Conservation (phyloP, 1,140 invertebrate genomes). For the Chrysoperla carnea region DNA sequence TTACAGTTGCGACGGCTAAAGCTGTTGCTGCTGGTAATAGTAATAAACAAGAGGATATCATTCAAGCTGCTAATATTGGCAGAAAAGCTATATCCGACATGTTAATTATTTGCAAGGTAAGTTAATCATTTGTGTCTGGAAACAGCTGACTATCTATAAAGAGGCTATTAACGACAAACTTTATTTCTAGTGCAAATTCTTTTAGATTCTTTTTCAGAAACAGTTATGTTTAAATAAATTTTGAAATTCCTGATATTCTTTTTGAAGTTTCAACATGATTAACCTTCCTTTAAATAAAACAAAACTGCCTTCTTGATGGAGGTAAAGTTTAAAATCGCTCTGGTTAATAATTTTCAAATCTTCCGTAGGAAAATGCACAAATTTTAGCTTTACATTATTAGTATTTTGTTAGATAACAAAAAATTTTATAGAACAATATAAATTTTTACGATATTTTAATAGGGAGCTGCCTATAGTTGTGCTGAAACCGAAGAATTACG, state of each 20-base stretch:
- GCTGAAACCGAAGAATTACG: slow-evolving; percentile 73
- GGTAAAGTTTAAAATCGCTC: too few relatives aligned
- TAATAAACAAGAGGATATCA: slow-evolving; percentile 89
- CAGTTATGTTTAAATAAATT: too few relatives aligned
- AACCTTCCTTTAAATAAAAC: too few relatives aligned
- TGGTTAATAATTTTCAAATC: too few relatives aligned
- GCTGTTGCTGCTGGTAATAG: slow-evolving; percentile 89
- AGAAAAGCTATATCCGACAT: slow-evolving; percentile 91
- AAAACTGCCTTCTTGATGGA: too few relatives aligned
- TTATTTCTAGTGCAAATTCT: neutral
- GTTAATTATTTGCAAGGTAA: slow-evolving; percentile 68
- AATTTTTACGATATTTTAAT: slow-evolving; percentile 1
- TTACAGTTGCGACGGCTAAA: slow-evolving; percentile 88
- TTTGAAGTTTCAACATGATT: too few relatives aligned
- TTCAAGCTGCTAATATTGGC: slow-evolving; percentile 91
- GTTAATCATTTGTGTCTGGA: neutral
- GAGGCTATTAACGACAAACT: slow-evolving; percentile 8
- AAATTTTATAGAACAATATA: neutral
- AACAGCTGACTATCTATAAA: neutral
- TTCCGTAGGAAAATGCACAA: too few relatives aligned
- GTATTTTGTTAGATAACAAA: too few relatives aligned
- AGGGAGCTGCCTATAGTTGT: slow-evolving; percentile 58
- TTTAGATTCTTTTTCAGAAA: neutral
- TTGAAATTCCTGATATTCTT: too few relatives aligned
- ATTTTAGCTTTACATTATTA: too few relatives aligned